phyloP scores from a whole-genome alignment of 2,888 invertebrate genomes.

The Pheosia gnoma region DNA sequence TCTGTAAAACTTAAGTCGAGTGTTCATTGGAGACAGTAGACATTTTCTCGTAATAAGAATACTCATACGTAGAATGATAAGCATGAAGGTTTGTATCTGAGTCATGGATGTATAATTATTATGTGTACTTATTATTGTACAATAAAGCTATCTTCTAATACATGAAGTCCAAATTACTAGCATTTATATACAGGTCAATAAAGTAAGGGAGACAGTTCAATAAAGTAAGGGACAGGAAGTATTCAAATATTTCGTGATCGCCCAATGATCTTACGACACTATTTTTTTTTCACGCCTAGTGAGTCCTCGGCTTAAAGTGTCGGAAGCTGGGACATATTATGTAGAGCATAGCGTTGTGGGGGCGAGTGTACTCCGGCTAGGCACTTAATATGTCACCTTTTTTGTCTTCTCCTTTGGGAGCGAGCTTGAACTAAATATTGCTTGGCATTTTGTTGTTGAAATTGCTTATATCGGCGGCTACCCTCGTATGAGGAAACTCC shows the following conservation, averaged over 20 bases:
- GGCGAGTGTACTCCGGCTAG: not conserved
- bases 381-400: conserved; percentile 5
- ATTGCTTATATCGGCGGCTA: not conserved
- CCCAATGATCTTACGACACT: not conserved
- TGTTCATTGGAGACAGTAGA: not conserved
- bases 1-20: not conserved
- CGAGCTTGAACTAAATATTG: not conserved
- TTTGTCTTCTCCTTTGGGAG: not conserved
- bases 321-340: not conserved
- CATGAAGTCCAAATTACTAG: no score
- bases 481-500: not conserved
- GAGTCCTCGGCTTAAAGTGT: not conserved
- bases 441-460: not conserved
- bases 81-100: no score
- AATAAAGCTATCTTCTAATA: no score
- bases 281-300: not conserved
- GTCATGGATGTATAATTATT: no score
- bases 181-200: no score
- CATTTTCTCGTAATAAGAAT: no score
- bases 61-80: no score
- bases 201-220: no score
- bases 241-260: not conserved
- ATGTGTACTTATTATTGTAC: no score
- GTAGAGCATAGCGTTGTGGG: not conserved
- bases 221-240: no score